Evolutionary conservation across 2,888 invertebrate species (phyloP).

Genomic region (Lasioglossum malachurum): DNA sequence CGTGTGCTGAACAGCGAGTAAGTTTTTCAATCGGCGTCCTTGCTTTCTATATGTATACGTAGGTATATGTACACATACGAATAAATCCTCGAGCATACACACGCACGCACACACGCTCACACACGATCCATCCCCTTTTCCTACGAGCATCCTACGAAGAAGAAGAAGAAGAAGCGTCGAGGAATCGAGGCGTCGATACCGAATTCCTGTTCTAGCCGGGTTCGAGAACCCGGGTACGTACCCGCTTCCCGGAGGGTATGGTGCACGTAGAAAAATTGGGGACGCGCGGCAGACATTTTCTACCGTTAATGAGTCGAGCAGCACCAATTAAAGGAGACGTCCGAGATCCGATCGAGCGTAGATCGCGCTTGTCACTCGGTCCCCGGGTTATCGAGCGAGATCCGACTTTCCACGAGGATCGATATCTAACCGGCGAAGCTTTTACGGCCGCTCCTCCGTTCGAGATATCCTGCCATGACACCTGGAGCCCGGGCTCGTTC

Average conservation of each 20-base stretch:
- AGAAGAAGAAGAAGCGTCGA: conserved; percentile 35
- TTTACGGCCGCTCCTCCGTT: conserved; percentile 49
- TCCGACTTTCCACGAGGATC: conserved; percentile 62
- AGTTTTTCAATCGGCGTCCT: conserved; percentile 71
- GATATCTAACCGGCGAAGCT: conserved; percentile 53
- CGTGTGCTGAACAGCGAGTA: conserved; percentile 95
- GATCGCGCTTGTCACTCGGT: conserved; percentile 63
- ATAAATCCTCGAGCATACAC: conserved; percentile 1
- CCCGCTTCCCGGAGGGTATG: background rate
- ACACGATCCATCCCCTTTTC: conserved; percentile 15
- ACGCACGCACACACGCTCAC: background rate
- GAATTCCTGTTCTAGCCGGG: conserved; percentile 1
- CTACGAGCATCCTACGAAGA: background rate
- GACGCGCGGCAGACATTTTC: conserved; percentile 21
- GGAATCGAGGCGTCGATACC: conserved; percentile 23
- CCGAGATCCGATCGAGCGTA: conserved; percentile 45
- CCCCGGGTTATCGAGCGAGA: conserved; percentile 54
- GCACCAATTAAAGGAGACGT: conserved; percentile 68
- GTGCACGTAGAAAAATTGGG: conserved; percentile 14
- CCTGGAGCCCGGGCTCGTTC: conserved; percentile 47
- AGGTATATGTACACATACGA: background rate
- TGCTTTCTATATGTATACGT: conserved; percentile 20
- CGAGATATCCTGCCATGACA: conserved; percentile 57
- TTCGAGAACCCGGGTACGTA: conserved; percentile 8
- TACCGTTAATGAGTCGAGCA: conserved; percentile 61